These are phyloP conservation scores for Hozukius guyotensis DNA, from an alignment of 2,797 vertebrate genomes.

Conservation along the genomic window DNA sequence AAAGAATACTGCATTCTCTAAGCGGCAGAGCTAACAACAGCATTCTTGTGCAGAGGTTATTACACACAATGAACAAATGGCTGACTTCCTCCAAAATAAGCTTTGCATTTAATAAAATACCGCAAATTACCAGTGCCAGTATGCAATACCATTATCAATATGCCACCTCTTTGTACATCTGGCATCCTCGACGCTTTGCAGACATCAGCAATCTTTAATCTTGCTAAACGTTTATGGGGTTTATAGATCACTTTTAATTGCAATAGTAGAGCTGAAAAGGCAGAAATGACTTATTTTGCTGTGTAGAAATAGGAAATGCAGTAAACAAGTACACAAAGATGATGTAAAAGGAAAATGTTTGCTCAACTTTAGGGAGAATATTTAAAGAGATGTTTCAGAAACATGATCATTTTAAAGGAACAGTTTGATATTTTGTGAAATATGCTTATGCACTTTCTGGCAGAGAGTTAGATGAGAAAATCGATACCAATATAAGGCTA, in stretches of 20 bases:
- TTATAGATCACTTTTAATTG: constrained; percentile 19
- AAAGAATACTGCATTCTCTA: background rate
- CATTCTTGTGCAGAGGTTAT: background rate
- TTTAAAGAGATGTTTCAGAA: background rate
- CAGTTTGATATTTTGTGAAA: background rate
- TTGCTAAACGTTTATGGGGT: constrained; percentile 7
- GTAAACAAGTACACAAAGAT: background rate
- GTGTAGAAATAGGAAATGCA: background rate
- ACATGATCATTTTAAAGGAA: background rate
- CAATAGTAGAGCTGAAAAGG: background rate
- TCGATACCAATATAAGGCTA: background rate
- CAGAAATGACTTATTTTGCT: background rate
- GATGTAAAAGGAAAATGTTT: background rate
- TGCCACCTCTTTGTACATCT: background rate
- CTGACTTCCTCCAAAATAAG: constrained; percentile 9
- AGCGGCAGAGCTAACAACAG: constrained; percentile 16
- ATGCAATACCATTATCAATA: constrained; percentile 9
- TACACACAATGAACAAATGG: background rate
- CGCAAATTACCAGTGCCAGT: background rate
- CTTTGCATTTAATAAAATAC: constrained; percentile 20
- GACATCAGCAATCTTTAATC: constrained; percentile 22
- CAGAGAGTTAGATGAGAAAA: background rate
- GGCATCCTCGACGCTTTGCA: constrained; percentile 16
- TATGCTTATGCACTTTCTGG: background rate
- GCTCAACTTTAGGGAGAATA: constrained; percentile 3